These are phyloP conservation scores for Thalpophila matura DNA, from an alignment of 2,888 invertebrate genomes.

Conservation along the genomic window DNA sequence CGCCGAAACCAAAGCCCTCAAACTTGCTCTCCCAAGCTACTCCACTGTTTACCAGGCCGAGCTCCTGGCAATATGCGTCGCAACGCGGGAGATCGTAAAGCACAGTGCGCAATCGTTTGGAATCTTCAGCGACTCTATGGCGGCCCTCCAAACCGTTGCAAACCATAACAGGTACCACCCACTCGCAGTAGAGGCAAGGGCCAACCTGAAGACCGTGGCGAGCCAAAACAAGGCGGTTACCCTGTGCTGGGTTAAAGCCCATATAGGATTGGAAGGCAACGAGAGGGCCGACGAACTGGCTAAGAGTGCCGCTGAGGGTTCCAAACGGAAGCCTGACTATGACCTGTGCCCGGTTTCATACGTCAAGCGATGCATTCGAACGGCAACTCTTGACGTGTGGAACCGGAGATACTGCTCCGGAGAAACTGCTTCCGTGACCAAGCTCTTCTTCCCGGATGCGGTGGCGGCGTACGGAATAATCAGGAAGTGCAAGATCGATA, in stretches of 20 bases:
- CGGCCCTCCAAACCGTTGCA: slow-evolving; percentile 1
- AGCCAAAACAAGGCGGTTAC: not conserved
- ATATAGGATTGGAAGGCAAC: too few species aligned
- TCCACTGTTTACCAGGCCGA: slow-evolving; percentile 6
- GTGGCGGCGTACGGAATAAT: too few species aligned
- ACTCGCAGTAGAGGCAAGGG: slow-evolving; percentile 8
- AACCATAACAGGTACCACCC: slow-evolving; percentile 1
- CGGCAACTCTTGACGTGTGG: too few species aligned
- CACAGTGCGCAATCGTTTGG: not conserved
- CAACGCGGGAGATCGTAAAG: not conserved
- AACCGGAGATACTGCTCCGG: too few species aligned
- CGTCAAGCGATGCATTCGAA: too few species aligned
- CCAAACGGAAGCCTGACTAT: not conserved
- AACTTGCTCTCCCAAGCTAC: slow-evolving; percentile 2
- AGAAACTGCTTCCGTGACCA: too few species aligned
- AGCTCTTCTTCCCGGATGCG: too few species aligned
- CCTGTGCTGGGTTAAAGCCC: slow-evolving; percentile 4
- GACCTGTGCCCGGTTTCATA: too few species aligned
- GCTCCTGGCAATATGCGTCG: not conserved
- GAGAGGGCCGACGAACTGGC: slow-evolving; percentile 7
- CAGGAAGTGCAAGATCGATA: not conserved
- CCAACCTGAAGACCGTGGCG: not conserved
- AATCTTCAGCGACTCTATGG: slow-evolving; percentile 8
- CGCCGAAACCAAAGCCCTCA: not conserved
- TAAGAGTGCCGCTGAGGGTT: not conserved